phyloP scores from a whole-genome alignment of 2,797 vertebrate species.

The Coccyzus lansbergi region DNA sequence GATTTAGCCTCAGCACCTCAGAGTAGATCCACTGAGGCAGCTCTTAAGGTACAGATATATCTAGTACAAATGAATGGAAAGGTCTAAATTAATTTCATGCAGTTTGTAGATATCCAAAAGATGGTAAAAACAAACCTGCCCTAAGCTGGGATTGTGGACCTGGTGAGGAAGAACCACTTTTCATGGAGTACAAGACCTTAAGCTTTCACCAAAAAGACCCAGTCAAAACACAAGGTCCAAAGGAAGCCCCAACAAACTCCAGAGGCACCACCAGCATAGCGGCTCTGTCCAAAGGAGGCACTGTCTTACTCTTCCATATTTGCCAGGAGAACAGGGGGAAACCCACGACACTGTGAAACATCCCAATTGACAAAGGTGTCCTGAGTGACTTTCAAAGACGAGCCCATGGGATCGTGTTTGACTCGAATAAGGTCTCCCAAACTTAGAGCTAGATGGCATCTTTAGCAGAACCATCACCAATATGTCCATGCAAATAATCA shows the following conservation, averaged over 20 bases:
- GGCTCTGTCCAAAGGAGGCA: neutral
- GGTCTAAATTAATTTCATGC: neutral
- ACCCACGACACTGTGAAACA: neutral
- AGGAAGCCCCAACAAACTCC: rapidly evolving
- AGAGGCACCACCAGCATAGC: neutral
- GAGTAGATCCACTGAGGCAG: neutral
- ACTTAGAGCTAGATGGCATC: neutral
- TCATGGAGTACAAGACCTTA: neutral
- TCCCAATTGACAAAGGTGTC: neutral
- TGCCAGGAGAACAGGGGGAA: neutral
- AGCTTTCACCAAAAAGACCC: neutral
- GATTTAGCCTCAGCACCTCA: neutral
- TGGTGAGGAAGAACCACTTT: neutral
- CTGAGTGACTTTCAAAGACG: rapidly evolving
- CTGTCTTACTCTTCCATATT: neutral
- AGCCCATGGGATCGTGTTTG: rapidly evolving
- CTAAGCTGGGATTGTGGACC: neutral
- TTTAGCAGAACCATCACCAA: neutral
- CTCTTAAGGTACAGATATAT: neutral
- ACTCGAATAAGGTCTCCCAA: neutral
- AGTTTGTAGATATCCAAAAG: neutral
- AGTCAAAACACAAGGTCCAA: neutral
- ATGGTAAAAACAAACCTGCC: neutral
- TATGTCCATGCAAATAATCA: neutral
- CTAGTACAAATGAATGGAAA: neutral